phyloP scores from a whole-genome alignment of 37 sponge, comb jelly and placozoan species.

The Cladorhizidae sp. region DNA sequence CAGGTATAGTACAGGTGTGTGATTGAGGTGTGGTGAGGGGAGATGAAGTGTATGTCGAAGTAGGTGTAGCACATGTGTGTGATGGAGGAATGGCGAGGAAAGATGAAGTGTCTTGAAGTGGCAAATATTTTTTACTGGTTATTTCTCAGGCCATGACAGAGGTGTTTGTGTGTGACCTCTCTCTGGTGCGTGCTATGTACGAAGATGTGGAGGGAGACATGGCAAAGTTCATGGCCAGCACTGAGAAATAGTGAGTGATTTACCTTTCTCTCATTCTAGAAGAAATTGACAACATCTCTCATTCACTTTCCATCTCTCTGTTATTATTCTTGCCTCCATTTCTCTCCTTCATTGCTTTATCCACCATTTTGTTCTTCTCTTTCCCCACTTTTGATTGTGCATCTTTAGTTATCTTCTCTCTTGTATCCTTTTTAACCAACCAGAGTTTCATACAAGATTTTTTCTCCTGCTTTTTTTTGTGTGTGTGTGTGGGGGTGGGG shows the following conservation, averaged over 20 bases:
- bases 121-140: background rate
- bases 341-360: no score
- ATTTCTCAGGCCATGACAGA: slow-evolving; percentile 60
- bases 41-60: background rate
- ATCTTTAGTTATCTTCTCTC: no score
- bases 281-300: no score
- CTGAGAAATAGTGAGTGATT: slow-evolving; percentile 54
- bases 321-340: background rate
- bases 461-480: no score
- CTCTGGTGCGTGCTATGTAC: slow-evolving; percentile 76
- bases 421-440: no score
- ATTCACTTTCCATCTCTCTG: background rate
- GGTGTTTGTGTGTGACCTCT: slow-evolving; percentile 68
- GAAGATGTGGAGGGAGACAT: slow-evolving; percentile 61
- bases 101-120: background rate
- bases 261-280: no score
- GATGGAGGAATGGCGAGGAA: background rate
- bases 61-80: background rate
- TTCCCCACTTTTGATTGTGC: no score
- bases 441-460: no score
- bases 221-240: slow-evolving; percentile 55
- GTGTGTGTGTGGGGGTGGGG: no score
- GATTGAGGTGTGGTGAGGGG: background rate
- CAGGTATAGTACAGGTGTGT: no score
- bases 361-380: background rate